phyloP scores from a whole-genome alignment of 2,113 vertebrate species.

The Rhinopithecus roxellana region DNA sequence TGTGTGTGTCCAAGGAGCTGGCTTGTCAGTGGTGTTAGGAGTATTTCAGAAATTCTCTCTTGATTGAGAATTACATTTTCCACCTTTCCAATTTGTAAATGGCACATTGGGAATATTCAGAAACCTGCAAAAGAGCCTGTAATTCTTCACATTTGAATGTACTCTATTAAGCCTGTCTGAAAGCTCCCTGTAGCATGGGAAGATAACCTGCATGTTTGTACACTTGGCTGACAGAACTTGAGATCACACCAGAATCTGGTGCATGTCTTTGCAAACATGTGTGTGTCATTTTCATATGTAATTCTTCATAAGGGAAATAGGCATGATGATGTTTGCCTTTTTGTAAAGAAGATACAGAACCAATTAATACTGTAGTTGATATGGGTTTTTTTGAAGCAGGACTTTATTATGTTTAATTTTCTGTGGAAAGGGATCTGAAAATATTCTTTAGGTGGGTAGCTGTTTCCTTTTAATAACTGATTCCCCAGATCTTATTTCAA shows the following conservation, averaged over 20 bases:
- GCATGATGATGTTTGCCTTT: not conserved
- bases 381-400: not conserved
- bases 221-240: not conserved
- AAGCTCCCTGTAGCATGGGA: not conserved
- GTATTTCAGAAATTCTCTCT: not conserved
- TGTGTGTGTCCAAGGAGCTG: not conserved
- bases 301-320: not conserved
- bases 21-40: not conserved
- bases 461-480: constrained; percentile 21
- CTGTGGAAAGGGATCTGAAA: constrained; percentile 25
- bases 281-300: not conserved
- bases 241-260: not conserved
- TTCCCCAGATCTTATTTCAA: constrained; percentile 4
- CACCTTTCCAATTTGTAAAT: not conserved
- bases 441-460: constrained; percentile 1
- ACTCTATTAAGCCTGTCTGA: constrained; percentile 2
- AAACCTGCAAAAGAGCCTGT: not conserved
- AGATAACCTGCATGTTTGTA: not conserved
- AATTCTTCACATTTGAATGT: not conserved
- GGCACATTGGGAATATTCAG: not conserved
- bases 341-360: constrained; percentile 27
- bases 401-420: constrained; percentile 39
- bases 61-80: not conserved
- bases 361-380: not conserved
- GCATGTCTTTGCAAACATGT: not conserved